A percentile compares a stretch with the other conserved stretches of the same genome.
Conservation (phyloP, 2,113 vertebrate species). For the Forbesichthys agassizii region DNA sequence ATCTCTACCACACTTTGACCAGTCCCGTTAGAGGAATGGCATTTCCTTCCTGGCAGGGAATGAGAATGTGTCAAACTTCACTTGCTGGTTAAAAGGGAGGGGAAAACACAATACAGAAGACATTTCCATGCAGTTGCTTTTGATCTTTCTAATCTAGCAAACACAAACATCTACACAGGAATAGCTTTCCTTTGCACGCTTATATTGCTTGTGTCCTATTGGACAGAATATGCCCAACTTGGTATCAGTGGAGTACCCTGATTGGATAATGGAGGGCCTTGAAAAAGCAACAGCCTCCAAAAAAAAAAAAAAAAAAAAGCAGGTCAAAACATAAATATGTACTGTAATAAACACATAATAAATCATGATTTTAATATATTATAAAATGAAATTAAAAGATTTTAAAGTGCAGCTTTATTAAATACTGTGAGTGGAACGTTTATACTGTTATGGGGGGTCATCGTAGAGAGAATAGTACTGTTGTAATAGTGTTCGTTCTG, state of each 20-base stretch:
- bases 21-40: neutral
- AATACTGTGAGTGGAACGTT: constrained; percentile 65
- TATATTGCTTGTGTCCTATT: constrained; percentile 41
- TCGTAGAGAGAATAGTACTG: neutral
- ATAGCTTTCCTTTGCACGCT: neutral
- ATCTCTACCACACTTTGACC: no score
- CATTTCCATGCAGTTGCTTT: constrained; percentile 6
- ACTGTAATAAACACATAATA: constrained; percentile 38
- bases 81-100: neutral
- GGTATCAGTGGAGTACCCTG: constrained; percentile 45
- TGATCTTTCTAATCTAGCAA: neutral
- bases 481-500: neutral
- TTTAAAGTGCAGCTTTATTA: constrained; percentile 73
- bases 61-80: constrained; percentile 1
- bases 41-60: constrained; percentile 8
- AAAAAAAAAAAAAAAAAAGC: constrained; percentile 22
- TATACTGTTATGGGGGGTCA: constrained; percentile 34
- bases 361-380: constrained; percentile 27
- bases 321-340: constrained; percentile 50
- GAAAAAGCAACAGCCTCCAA: constrained; percentile 20
- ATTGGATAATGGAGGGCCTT: constrained; percentile 26
- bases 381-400: constrained; percentile 38
- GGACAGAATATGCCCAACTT: constrained; percentile 29
- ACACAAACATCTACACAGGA: neutral
- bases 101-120: neutral